Evolutionary conservation across 2,113 vertebrate genomes (phyloP).

Genomic region (Mellivora capensis): DNA sequence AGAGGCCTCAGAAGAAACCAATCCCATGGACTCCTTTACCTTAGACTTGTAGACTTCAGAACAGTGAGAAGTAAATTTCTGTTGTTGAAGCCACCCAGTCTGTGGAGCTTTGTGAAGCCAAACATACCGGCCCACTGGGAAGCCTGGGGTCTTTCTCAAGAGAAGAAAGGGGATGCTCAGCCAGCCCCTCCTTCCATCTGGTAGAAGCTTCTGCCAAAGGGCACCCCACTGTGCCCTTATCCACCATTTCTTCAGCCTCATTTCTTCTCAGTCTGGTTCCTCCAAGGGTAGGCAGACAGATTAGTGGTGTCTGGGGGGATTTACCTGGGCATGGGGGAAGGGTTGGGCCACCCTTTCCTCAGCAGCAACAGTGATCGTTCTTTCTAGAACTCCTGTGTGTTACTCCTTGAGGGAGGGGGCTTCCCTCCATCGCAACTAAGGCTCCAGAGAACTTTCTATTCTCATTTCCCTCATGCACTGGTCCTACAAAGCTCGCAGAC

Average conservation of each 20-base stretch:
- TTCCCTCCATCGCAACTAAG: neutral
- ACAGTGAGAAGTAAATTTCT: neutral
- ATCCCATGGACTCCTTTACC: neutral
- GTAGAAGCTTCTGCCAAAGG: neutral
- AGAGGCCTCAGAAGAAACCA: neutral
- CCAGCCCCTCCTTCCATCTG: neutral
- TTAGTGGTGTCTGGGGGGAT: neutral
- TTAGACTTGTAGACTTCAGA: neutral
- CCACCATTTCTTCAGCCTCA: neutral
- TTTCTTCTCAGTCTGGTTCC: neutral
- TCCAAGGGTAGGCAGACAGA: neutral
- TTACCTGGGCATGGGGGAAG: neutral
- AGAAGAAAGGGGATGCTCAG: neutral
- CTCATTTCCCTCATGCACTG: neutral
- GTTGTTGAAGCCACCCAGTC: neutral
- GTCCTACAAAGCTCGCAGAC: neutral
- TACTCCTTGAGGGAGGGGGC: neutral
- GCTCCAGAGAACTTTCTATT: neutral
- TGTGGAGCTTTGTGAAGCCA: neutral
- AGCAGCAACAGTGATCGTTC: neutral
- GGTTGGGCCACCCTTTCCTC: neutral
- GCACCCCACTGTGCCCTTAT: too few relatives aligned
- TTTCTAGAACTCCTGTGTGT: neutral
- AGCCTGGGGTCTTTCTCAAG: neutral
- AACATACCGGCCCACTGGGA: neutral